Evolutionary conservation across 2,888 invertebrate genomes (phyloP).

Genomic region (Drosophila koepferae): DNA sequence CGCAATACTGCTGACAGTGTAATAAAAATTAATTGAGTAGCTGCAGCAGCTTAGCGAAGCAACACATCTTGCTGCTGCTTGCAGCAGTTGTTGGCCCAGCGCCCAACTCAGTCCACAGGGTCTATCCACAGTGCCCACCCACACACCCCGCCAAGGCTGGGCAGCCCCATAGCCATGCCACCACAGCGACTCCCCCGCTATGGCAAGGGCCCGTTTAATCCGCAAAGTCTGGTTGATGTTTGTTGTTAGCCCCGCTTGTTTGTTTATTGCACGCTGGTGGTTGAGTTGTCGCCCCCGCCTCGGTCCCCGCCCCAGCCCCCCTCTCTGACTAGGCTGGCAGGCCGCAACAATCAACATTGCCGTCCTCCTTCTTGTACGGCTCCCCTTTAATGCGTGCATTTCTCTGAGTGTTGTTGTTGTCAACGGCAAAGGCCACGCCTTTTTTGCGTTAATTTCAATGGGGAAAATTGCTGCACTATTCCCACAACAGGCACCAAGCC

Average conservation of each 20-base stretch:
- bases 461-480: slow-evolving; percentile 45
- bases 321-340: slow-evolving; percentile 4
- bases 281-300: slow-evolving; percentile 30
- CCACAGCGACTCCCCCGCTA: not conserved
- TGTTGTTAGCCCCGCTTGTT: slow-evolving; percentile 52
- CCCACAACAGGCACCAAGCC: slow-evolving; percentile 23
- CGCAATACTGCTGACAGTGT: slow-evolving; percentile 74
- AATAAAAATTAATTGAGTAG: slow-evolving; percentile 81
- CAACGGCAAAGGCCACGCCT: slow-evolving; percentile 79
- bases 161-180: not conserved
- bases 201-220: slow-evolving; percentile 18
- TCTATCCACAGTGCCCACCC: slow-evolving; percentile 2
- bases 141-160: not conserved
- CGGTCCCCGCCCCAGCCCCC: not conserved
- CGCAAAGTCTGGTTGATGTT: slow-evolving; percentile 19
- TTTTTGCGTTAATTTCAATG: slow-evolving; percentile 81
- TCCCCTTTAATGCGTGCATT: slow-evolving; percentile 50
- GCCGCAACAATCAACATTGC: slow-evolving; percentile 19
- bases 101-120: not conserved
- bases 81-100: slow-evolving; percentile 2
- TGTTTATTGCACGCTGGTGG: slow-evolving; percentile 71
- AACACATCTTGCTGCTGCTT: slow-evolving; percentile 23
- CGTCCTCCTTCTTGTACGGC: slow-evolving; percentile 18
- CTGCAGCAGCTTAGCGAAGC: slow-evolving; percentile 55
- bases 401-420: slow-evolving; percentile 55